Evolutionary conservation across 35 echinoderm and acorn worm species (phyloP).

Genomic region (Heliocidaris tuberculata): DNA sequence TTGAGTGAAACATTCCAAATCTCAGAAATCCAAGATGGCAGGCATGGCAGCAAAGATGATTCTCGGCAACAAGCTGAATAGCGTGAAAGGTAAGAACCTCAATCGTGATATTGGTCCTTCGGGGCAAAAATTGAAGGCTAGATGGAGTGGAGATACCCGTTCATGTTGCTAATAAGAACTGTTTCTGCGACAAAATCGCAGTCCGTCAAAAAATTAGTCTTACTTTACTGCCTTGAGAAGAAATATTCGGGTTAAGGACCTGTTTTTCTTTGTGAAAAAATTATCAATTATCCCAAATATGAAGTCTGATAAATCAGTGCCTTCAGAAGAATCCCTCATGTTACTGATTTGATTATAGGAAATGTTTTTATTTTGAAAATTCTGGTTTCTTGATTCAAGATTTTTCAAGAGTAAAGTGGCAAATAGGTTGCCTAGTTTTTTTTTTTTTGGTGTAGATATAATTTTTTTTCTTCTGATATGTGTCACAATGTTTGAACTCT

Average conservation of each 20-base stretch:
- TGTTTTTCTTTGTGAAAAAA: not conserved
- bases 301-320: not conserved
- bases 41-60: constrained; percentile 97
- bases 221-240: not conserved
- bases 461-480: no score
- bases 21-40: constrained; percentile 66
- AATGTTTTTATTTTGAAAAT: no score
- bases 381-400: no score
- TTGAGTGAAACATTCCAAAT: not conserved
- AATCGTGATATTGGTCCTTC: not conserved
- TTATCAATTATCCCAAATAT: not conserved
- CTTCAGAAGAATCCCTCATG: not conserved
- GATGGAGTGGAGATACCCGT: no score
- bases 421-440: no score
- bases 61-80: constrained; percentile 83
- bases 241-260: not conserved
- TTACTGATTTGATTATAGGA: no score
- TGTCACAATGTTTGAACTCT: no score
- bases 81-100: constrained; percentile 77
- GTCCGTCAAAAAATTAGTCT: not conserved
- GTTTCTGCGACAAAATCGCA: not conserved
- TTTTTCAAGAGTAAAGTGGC: no score
- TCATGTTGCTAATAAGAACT: no score
- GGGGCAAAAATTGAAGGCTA: not conserved
- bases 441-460: no score